Conservation (phyloP, 2,888 invertebrate species). For the Fragum whitleyi region DNA sequence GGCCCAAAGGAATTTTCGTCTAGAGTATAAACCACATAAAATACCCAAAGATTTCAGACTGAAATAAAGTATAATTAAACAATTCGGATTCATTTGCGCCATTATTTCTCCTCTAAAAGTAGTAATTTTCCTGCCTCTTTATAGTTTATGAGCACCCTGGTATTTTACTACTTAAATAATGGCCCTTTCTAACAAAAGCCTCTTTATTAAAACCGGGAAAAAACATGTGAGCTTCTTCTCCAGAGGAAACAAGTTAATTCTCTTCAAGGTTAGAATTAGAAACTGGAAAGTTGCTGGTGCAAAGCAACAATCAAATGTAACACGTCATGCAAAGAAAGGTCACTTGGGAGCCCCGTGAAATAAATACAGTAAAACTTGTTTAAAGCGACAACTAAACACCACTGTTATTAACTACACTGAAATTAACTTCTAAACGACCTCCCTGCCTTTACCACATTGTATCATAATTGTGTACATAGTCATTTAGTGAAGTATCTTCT, state of each 20-base stretch:
- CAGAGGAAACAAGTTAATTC: not conserved
- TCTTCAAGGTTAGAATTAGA: not conserved
- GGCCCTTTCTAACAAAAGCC: slow-evolving; percentile 2
- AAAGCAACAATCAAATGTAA: no score
- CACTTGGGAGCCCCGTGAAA: no score
- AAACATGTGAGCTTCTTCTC: not conserved
- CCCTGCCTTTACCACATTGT: no score
- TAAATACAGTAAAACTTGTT: no score
- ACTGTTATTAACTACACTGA: no score
- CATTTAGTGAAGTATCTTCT: no score
- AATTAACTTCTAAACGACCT: no score
- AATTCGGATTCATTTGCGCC: slow-evolving; percentile 10
- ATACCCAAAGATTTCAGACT: slow-evolving; percentile 13
- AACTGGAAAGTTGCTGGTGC: no score
- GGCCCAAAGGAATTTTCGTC: not conserved
- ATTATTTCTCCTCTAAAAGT: slow-evolving; percentile 13
- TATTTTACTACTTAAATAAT: slow-evolving; percentile 2
- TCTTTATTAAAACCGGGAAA: not conserved
- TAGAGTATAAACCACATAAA: not conserved
- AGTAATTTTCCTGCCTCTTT: slow-evolving; percentile 10
- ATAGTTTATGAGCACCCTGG: slow-evolving; percentile 5
- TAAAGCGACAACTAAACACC: no score
- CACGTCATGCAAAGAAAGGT: no score
- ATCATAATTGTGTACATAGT: no score
- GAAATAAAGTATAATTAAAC: slow-evolving; percentile 14